Evolutionary conservation across 2,888 invertebrate genomes (phyloP), one percentile per base, ranked within the genome.

Genomic region (Troides helena): DNA sequence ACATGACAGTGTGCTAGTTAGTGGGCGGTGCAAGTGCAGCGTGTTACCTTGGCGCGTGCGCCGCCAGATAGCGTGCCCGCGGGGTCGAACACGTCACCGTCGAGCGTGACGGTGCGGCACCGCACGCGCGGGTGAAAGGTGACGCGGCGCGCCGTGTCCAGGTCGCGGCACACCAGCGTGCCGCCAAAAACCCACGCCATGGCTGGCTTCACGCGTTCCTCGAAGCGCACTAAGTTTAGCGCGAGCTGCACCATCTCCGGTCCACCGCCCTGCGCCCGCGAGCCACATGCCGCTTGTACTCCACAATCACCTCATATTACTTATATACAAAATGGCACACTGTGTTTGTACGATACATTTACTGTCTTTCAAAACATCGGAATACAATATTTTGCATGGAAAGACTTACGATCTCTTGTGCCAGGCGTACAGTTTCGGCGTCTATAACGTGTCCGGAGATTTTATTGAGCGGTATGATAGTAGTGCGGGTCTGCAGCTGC

Each of bases 41-140:
- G 73, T 7, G 30, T 46, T 88, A 87, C 92, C 86, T 93, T 94
- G 7, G 93, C 92, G 58, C 92, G 82, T 0, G 96, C 94, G 82
- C 99, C 99, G 80, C 99, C 99, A 68, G 97, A 95, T 53, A 99
- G 92, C 12, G 96, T 96, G 77, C 99, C 99, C 65, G 95, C 93
- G 0, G 99, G 98, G 89, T 98, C 98, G 75, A 96, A 96, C 53
- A 96, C 95, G 85, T 99, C 99, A 0, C 99, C 99, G 75, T 97
- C 98, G 6, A 98, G 86, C 1, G 99, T 99, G 30, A 99, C 97
- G 80, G 95, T 95, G 73, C 95, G 95, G 56, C 94, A 94, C 76
- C 92, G 90, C 71, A 97, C 95, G 63, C 90, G 86, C 17, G 93
- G 93, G 86, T 98, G 94, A 87, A 96, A 98, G 6, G 97, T 95